A percentile compares a stretch with the other conserved stretches of the same genome.
phyloP scores from a whole-genome alignment of 1,140 invertebrate genomes.

The Calephelis virginiensis region DNA sequence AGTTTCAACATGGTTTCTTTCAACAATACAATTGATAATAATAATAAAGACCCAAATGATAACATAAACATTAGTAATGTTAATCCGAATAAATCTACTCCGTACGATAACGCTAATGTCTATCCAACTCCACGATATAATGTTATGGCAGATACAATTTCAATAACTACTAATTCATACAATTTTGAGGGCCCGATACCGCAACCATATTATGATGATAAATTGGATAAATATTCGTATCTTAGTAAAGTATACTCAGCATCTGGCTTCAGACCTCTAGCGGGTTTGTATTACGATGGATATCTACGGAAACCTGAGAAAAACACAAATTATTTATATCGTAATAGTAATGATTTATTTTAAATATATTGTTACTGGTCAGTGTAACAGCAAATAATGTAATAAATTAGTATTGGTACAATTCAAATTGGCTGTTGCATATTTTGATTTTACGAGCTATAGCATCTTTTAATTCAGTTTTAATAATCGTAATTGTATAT shows the following conservation, averaged over 20 bases:
- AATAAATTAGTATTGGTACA: too few species aligned
- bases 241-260: constrained; percentile 36
- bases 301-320: constrained; percentile 47
- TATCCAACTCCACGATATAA: constrained; percentile 43
- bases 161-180: constrained; percentile 54
- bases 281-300: constrained; percentile 69
- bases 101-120: constrained; percentile 20
- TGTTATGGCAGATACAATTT: constrained; percentile 45
- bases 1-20: constrained; percentile 36
- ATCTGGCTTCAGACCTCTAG: constrained; percentile 60
- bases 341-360: not conserved
- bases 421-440: too few species aligned
- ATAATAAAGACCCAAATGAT: not conserved
- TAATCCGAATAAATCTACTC: not conserved
- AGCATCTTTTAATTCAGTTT: too few species aligned
- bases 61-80: constrained; percentile 9
- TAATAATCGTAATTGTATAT: too few species aligned
- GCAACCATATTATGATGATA: constrained; percentile 41
- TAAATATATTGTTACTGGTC: not conserved
- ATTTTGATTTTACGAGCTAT: too few species aligned
- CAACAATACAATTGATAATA: constrained; percentile 18
- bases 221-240: constrained; percentile 50
- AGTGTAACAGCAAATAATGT: too few species aligned
- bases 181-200: constrained; percentile 43
- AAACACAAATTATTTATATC: not conserved